A percentile compares a stretch with the other conserved stretches of the same genome.
Conservation (phyloP, 2,888 invertebrate genomes). For the Sthenelais limicola region DNA sequence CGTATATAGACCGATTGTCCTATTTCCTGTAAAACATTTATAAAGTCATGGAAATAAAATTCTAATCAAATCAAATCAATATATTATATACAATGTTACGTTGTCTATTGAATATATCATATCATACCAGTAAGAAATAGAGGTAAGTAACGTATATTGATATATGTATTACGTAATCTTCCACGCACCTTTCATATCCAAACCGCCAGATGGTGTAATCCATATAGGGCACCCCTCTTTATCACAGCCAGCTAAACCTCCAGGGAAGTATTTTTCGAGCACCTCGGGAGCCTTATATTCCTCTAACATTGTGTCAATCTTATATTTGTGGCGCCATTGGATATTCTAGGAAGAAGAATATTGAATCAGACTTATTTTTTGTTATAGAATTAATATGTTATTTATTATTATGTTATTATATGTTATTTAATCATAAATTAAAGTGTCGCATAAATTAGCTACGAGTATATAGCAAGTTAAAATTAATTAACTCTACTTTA, state of each 20-base stretch:
- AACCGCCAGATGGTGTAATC: slow-evolving; percentile 14
- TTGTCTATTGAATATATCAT: no score
- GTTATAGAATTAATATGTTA: no score
- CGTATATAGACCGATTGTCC: no score
- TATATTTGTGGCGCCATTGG: slow-evolving; percentile 20
- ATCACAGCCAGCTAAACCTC: slow-evolving; percentile 74
- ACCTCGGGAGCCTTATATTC: slow-evolving; percentile 59
- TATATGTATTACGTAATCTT: no score
- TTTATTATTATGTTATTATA: not conserved
- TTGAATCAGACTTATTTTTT: not conserved
- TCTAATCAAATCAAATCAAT: no score
- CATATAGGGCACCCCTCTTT: slow-evolving; percentile 9
- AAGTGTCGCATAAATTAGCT: not conserved
- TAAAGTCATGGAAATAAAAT: no score
- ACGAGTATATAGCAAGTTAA: not conserved
- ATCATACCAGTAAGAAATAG: no score
- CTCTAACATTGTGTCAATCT: slow-evolving; percentile 11
- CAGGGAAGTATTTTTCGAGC: slow-evolving; percentile 82
- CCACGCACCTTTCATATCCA: slow-evolving; percentile 38
- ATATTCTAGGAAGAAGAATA: not conserved
- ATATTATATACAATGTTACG: no score
- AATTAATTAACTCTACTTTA: not conserved
- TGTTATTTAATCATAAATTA: not conserved
- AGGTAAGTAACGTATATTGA: no score
- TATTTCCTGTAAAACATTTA: no score